These are phyloP conservation scores for Eumacrocentrus americanus DNA, from an alignment of 2,888 invertebrate genomes.

Conservation along the genomic window DNA sequence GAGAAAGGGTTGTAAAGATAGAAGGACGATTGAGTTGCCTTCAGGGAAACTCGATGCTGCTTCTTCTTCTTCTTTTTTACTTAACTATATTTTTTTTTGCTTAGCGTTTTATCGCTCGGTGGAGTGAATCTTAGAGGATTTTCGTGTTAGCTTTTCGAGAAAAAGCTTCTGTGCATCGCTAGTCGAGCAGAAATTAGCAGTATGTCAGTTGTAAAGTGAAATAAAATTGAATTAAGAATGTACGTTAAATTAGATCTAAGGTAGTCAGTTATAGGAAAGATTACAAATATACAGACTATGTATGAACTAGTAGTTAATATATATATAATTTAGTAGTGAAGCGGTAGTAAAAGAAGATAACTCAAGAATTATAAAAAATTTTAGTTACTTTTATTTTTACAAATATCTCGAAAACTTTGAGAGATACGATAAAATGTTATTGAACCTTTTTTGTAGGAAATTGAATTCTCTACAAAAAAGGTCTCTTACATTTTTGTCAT, in stretches of 20 bases:
- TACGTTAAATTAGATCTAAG: neutral
- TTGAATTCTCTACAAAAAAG: too few species aligned
- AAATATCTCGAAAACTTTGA: too few species aligned
- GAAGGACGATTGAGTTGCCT: slow-evolving; percentile 11
- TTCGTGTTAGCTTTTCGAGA: neutral
- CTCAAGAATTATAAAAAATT: too few species aligned
- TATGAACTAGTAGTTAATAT: too few species aligned
- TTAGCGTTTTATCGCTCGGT: neutral
- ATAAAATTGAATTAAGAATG: neutral
- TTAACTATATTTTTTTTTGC: neutral
- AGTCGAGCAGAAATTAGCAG: neutral
- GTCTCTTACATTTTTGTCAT: too few species aligned
- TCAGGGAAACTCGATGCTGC: neutral
- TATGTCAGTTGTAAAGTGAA: neutral
- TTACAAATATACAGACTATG: too few species aligned
- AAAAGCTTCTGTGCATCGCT: neutral
- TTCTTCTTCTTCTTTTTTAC: neutral
- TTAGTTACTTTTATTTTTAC: too few species aligned
- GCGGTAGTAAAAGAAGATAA: too few species aligned
- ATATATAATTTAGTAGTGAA: too few species aligned
- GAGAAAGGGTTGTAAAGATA: slow-evolving; percentile 9
- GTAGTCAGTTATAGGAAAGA: neutral
- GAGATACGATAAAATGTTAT: too few species aligned
- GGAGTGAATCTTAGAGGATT: neutral
- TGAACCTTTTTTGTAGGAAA: too few species aligned